phyloP scores from a whole-genome alignment of 2,888 invertebrate genomes.

The Brachypterus glaber region DNA sequence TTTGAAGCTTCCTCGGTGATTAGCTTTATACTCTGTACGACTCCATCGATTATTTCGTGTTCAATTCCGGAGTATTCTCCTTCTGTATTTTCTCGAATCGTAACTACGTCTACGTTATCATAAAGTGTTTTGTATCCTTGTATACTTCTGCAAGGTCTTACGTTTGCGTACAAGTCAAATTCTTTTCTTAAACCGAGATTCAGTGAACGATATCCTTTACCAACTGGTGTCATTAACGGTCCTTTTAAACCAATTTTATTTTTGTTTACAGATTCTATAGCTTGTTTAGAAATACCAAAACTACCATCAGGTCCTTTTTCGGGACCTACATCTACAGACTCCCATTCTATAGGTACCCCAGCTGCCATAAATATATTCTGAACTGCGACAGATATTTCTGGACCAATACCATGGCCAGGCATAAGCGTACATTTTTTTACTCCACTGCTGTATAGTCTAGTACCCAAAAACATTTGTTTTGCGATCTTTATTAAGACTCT shows the following conservation, averaged over 20 bases:
- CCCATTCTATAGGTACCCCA: slow-evolving; percentile 96
- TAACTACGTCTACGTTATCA: slow-evolving; percentile 97
- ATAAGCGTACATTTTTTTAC: slow-evolving; percentile 83
- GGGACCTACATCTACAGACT: slow-evolving; percentile 96
- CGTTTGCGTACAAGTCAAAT: slow-evolving; percentile 95
- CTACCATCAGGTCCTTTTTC: slow-evolving; percentile 93
- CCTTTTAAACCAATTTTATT: slow-evolving; percentile 98
- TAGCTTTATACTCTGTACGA: slow-evolving; percentile 98
- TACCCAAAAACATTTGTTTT: slow-evolving; percentile 33
- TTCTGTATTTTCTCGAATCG: slow-evolving; percentile 98
- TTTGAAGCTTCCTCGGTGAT: slow-evolving; percentile 96
- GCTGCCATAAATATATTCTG: slow-evolving; percentile 94
- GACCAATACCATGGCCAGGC: slow-evolving; percentile 99
- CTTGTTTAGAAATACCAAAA: slow-evolving; percentile 92
- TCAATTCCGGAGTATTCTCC: slow-evolving; percentile 99
- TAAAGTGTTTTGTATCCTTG: slow-evolving; percentile 94
- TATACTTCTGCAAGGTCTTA: slow-evolving; percentile 91
- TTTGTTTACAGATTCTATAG: slow-evolving; percentile 93
- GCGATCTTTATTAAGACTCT: slow-evolving; percentile 30
- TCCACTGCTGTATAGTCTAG: slow-evolving; percentile 54
- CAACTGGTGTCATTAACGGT: slow-evolving; percentile 96
- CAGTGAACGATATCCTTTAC: slow-evolving; percentile 96
- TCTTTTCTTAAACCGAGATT: slow-evolving; percentile 96
- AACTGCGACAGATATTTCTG: slow-evolving; percentile 96
- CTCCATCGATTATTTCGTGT: slow-evolving; percentile 97